Conservation (phyloP, 2,888 invertebrate species). For the Cantharis rustica region DNA sequence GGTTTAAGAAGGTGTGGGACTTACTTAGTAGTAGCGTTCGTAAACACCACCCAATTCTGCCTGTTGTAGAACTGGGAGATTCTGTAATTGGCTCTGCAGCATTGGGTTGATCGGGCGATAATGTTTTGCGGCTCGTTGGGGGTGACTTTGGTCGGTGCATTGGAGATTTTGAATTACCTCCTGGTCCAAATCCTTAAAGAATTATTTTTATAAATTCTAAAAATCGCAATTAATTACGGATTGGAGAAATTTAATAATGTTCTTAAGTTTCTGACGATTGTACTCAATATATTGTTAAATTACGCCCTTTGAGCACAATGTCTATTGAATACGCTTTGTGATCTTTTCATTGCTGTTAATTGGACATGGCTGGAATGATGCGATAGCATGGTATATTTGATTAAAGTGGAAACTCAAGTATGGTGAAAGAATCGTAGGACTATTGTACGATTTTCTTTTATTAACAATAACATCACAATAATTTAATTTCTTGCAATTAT, state of each 20-base stretch:
- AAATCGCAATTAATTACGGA: not conserved
- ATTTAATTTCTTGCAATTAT: not conserved
- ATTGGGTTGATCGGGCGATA: conserved; percentile 68
- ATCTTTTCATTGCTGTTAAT: conserved; percentile 1
- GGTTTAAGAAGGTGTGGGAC: conserved; percentile 14
- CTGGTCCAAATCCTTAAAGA: conserved; percentile 59
- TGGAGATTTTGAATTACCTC: conserved; percentile 52
- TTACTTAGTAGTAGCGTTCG: conserved; percentile 68
- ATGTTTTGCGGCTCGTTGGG: conserved; percentile 61
- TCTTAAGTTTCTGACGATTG: not conserved
- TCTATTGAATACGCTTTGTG: not conserved
- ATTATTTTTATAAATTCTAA: not conserved
- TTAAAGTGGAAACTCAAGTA: not conserved
- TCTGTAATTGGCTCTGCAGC: conserved; percentile 70
- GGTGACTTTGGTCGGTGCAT: conserved; percentile 58
- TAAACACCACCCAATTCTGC: conserved; percentile 71
- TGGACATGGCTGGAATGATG: not conserved
- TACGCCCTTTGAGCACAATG: not conserved
- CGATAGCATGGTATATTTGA: not conserved
- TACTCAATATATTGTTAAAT: not conserved
- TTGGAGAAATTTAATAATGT: not conserved
- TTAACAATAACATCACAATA: not conserved
- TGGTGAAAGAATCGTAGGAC: not conserved
- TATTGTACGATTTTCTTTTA: not conserved
- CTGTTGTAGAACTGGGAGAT: conserved; percentile 69